A percentile compares a stretch with the other conserved stretches of the same genome.
Conservation (phyloP, 2,113 vertebrate genomes). For the Phrynosoma platyrhinos region DNA sequence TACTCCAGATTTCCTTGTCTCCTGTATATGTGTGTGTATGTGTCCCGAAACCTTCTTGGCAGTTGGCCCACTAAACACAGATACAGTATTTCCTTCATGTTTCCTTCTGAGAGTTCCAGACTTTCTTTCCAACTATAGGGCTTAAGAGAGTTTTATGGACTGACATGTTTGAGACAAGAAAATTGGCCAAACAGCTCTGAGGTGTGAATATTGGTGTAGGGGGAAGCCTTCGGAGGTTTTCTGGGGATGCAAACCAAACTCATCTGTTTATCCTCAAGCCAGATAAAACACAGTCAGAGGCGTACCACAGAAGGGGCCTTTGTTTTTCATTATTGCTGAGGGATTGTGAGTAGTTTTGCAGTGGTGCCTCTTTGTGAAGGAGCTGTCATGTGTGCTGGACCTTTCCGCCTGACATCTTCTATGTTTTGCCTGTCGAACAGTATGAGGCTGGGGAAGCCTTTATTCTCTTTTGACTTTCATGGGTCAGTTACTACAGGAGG, state of each 20-base stretch:
- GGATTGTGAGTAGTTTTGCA: conserved; percentile 56
- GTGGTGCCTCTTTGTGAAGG: conserved; percentile 61
- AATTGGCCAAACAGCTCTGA: conserved; percentile 56
- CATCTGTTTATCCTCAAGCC: conserved; percentile 75
- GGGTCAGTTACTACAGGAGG: conserved; percentile 50
- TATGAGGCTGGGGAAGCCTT: conserved; percentile 57
- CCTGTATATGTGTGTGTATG: not conserved
- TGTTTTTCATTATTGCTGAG: conserved; percentile 69
- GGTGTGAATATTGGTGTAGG: conserved; percentile 57
- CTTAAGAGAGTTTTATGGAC: conserved; percentile 63
- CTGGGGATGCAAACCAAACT: conserved; percentile 70
- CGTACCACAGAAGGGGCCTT: conserved; percentile 60
- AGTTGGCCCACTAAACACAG: conserved; percentile 60
- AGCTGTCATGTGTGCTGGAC: conserved; percentile 46
- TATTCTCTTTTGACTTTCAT: conserved; percentile 57
- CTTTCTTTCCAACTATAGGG: conserved; percentile 52
- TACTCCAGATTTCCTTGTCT: conserved; percentile 47
- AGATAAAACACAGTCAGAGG: conserved; percentile 73
- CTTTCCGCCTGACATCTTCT: conserved; percentile 47
- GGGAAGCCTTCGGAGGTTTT: conserved; percentile 70
- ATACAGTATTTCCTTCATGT: conserved; percentile 43
- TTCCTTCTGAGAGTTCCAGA: conserved; percentile 59
- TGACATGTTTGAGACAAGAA: conserved; percentile 65
- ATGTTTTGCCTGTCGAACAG: conserved; percentile 39
- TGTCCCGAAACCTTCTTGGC: conserved; percentile 39